Conservation (phyloP, 2,113 vertebrate species). For the Glaucidium brasilianum region DNA sequence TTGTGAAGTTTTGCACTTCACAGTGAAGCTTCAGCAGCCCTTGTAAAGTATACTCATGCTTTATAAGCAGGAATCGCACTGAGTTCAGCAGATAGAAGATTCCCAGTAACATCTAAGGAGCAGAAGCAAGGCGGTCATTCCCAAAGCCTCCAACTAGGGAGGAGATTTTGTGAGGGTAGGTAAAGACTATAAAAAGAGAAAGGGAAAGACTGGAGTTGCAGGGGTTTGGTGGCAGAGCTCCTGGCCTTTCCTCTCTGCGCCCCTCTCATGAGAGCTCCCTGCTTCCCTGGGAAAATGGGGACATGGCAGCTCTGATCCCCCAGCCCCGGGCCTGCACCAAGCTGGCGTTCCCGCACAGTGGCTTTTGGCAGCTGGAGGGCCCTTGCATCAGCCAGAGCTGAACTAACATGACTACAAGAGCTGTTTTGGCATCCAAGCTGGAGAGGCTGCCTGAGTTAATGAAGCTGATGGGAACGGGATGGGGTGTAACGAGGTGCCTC, state of each 20-base stretch:
- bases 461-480: background rate
- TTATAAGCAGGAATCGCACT: background rate
- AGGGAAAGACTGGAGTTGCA: background rate
- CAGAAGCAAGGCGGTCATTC: background rate
- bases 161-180: background rate
- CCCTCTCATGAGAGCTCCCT: background rate
- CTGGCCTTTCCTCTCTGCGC: background rate
- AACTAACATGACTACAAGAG: background rate
- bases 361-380: background rate
- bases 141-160: background rate
- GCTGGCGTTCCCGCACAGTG: fast-evolving
- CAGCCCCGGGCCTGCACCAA: fast-evolving
- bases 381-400: background rate
- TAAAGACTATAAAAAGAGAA: background rate
- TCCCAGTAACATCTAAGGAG: background rate
- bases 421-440: background rate
- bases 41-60: background rate
- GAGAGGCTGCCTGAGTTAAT: background rate
- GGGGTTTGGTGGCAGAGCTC: background rate
- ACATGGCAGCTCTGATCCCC: background rate
- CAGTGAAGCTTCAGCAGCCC: background rate
- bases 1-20: background rate
- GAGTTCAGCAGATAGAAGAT: background rate
- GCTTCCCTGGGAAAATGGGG: background rate
- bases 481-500: background rate